Evolutionary conservation across 2,797 vertebrate species (phyloP).

Genomic region (Eurystomus glaucurus): DNA sequence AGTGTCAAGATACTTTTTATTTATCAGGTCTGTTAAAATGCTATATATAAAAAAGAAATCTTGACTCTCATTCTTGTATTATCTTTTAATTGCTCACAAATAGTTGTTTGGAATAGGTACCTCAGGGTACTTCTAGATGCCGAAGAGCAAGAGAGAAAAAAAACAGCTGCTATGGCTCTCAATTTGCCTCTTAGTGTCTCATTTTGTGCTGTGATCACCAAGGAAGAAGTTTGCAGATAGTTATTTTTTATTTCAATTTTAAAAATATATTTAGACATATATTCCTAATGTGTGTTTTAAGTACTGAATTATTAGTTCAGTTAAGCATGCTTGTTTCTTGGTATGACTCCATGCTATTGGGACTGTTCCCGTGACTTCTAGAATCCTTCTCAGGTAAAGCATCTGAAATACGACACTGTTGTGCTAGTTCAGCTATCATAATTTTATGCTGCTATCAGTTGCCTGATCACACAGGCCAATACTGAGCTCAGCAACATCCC

Average conservation of each 20-base stretch:
- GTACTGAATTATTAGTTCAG: neutral
- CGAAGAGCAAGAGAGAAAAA: neutral
- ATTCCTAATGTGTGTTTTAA: neutral
- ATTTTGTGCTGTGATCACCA: neutral
- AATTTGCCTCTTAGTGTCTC: neutral
- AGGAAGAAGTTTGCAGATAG: neutral
- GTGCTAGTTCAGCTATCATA: no score
- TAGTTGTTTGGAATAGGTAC: neutral
- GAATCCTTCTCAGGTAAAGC: neutral
- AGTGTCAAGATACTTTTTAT: neutral
- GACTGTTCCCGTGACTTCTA: neutral
- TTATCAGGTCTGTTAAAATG: neutral
- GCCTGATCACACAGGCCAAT: no score
- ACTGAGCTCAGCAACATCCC: no score
- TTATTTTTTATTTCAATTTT: neutral
- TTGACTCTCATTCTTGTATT: neutral
- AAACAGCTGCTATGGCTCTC: neutral
- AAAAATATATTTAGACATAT: neutral
- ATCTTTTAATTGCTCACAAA: neutral
- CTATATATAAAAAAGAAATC: neutral
- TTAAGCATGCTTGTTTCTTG: neutral
- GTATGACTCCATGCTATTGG: neutral
- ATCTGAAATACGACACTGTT: fast-evolving
- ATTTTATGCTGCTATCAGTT: no score
- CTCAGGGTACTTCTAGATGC: neutral